Base-by-base conservation (phyloP, 2,113 vertebrate species). In the Percina caprodes region DNA sequence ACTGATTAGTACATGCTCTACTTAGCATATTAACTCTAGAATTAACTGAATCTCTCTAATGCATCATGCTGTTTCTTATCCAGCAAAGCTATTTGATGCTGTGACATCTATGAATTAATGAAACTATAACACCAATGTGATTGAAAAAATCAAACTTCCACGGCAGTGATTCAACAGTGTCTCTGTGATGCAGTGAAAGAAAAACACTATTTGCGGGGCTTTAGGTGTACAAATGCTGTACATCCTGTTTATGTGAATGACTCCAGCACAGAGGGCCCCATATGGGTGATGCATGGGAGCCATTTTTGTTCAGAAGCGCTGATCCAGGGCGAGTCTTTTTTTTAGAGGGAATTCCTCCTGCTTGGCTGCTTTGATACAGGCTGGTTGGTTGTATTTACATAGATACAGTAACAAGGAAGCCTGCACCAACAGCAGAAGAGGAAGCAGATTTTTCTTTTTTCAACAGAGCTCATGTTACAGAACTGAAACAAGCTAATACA, bases 301-400 rank as follows among this genome's bases (percentile, higher is more conserved):
- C 86, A 90, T 93, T 89, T 91, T 90, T 91, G 79, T 92, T 91
- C 86, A 82, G 81, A 87, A 78, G 84, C 88, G 49, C 77, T 91
- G 90, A 93, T 85, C 90, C 92, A 89, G 84, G 73, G 74, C 67
- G 23, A 84, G 65, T 54, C 72, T 74, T 51, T 81, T 62, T 72
- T 68, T 75, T 49, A 5, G 35, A 79, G 67, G 79, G 76, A 86
- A 84, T 83, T 88, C 86, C 83, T 90, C 63, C 51, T 82, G 76
- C 35, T 65, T 68, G 68, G 68, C 75, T 79, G 83, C 74, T 87
- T 85, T 74, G 35, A 79, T 89, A 67, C 67, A 63, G 59, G 51
- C 70, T 18, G 39, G 16, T 63, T 72, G 81, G 59, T 71, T 85
- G 66, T 77, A 80, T 87, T 87, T 81, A 91, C 74, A 89, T 85